phyloP scores from a whole-genome alignment of 2,113 vertebrate genomes.

The Nothoprocta perdicaria region DNA sequence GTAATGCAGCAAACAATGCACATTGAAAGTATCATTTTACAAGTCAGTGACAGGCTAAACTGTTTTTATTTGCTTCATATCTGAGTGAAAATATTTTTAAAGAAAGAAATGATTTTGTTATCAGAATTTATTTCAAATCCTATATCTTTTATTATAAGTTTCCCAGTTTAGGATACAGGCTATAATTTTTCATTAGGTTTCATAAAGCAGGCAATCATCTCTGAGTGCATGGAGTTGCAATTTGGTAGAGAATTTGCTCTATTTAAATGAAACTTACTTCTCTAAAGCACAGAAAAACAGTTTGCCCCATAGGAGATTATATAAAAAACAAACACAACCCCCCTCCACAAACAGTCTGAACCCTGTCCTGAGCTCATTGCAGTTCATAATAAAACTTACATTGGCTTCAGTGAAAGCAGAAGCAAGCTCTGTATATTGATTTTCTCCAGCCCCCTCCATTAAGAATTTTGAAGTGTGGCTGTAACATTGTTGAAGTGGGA shows the following conservation, averaged over 20 bases:
- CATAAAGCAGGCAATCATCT: constrained; percentile 6
- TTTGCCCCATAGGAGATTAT: constrained; percentile 33
- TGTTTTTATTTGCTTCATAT: constrained; percentile 30
- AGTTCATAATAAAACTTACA: constrained; percentile 58
- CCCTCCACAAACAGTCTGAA: constrained; percentile 41
- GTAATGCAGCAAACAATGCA: constrained; percentile 1
- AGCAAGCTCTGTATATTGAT: constrained; percentile 72
- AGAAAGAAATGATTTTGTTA: constrained; percentile 51
- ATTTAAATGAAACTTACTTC: constrained; percentile 2
- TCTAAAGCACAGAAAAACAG: not conserved
- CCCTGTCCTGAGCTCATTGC: constrained; percentile 51
- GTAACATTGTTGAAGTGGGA: constrained; percentile 69
- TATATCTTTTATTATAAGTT: constrained; percentile 35
- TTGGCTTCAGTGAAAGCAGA: constrained; percentile 50
- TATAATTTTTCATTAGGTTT: constrained; percentile 49
- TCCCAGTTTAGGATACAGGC: not conserved
- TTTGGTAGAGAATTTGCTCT: not conserved
- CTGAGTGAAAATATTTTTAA: constrained; percentile 19
- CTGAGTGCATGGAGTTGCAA: not conserved
- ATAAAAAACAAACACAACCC: constrained; percentile 44
- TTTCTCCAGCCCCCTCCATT: constrained; percentile 67
- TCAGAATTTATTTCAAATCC: constrained; percentile 60
- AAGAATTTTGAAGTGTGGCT: constrained; percentile 65
- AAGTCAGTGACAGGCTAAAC: constrained; percentile 3
- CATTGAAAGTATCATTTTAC: not conserved